A percentile compares a stretch with the other conserved stretches of the same genome.
Evolutionary conservation across 2,797 vertebrate species (phyloP).

Genomic region (Hafferia zeledoni): DNA sequence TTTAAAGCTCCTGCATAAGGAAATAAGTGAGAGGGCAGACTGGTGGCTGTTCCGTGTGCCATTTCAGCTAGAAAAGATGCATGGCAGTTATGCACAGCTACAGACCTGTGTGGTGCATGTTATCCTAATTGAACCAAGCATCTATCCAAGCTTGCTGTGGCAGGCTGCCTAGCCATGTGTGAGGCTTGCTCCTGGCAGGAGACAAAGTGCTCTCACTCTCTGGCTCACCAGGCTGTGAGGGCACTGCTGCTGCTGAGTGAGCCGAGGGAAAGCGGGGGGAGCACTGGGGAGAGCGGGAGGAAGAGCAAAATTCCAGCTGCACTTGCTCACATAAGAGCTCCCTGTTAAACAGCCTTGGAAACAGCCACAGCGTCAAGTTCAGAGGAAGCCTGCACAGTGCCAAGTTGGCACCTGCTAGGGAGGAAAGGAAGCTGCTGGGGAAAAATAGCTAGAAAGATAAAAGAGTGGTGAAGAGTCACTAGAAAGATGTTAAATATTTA

Average conservation of each 20-base stretch:
- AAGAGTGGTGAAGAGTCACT: neutral
- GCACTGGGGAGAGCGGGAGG: neutral
- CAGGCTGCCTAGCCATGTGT: neutral
- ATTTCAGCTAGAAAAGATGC: neutral
- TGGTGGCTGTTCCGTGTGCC: neutral
- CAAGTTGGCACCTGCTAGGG: conserved; percentile 63
- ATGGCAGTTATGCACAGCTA: neutral
- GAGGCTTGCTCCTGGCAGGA: neutral
- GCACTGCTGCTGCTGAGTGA: neutral
- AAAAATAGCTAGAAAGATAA: neutral
- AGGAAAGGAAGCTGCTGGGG: conserved; percentile 43
- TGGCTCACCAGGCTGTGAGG: neutral
- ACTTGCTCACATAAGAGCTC: conserved; percentile 55
- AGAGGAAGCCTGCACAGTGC: conserved; percentile 49
- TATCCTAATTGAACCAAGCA: conserved; percentile 2
- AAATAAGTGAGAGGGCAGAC: conserved; percentile 8
- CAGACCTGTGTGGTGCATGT: neutral
- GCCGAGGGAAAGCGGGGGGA: neutral
- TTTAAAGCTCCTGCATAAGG: neutral
- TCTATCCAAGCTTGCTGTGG: neutral
- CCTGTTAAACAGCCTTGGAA: conserved; percentile 65
- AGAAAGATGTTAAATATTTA: neutral
- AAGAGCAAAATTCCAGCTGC: conserved; percentile 61
- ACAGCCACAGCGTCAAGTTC: conserved; percentile 5
- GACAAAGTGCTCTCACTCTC: neutral